Base-by-base conservation (phyloP, 2,113 vertebrate species). In the Nestor notabilis region DNA sequence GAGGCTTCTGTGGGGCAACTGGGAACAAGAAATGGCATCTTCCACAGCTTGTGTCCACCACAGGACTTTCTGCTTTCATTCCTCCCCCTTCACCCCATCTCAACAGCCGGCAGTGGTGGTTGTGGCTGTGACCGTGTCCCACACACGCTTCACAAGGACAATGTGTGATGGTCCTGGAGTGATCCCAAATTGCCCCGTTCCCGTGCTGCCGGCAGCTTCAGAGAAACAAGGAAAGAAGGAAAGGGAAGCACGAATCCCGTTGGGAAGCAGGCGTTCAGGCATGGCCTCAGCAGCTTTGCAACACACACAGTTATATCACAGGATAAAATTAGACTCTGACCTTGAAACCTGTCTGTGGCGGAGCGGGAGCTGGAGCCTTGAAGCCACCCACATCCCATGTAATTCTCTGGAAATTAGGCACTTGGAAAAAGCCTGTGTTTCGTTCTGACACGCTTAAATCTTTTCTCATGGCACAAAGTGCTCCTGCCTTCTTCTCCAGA, bases 301-400 rank as follows among this genome's bases (percentile, higher is more conserved):
- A 27, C 17, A 76, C 68, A 74, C 49, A 14, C 52, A 21, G 79
- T 90, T 71, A 47, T 50, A 91, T 71, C 77, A 90, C 84, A 60
- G 61, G 83, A 87, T 91, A 87, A 96, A 93, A 96, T 94, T 84
- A 93, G 91, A 77, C 20, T 89, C 80, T 81, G 81, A 71, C 87
- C 83, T 89, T 95, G 94, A 94, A 91, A 82, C 43, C 76, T 80
- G 25, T 23, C 92, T 76, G 80, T 80, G 89, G 69, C 35, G 69
- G 56, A 90, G 79, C 53, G 44, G 81, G 55, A 93, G 87, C 72
- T 83, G 56, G 17, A 93, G 84, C 68, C 95, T 96, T 83, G 92
- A 77, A 94, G 76, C 88, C 90, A 86, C 83, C 80, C 94, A 53
- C 92, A 53, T 55, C 81, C 86, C 77, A 64, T 79, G 83, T 60